Evolutionary conservation across 23 tunicate species (phyloP).

Genomic region (Halocynthia roretzi): DNA sequence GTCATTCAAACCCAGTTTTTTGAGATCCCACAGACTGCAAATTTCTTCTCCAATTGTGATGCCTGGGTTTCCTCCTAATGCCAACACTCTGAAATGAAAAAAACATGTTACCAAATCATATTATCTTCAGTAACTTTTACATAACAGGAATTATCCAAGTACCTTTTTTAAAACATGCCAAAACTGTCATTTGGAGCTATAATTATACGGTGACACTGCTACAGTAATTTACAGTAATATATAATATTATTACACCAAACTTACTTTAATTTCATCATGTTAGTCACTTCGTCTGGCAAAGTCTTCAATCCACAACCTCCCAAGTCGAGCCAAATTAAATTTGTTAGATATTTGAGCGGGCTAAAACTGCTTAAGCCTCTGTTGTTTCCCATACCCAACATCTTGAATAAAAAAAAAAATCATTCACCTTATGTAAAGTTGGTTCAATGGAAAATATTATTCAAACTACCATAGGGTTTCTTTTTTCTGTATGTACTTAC

Average conservation of each 20-base stretch:
- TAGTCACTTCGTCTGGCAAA: constrained; percentile 75
- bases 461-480: background rate
- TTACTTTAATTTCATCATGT: constrained; percentile 61
- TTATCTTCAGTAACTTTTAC: too few relatives aligned
- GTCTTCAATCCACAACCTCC: constrained; percentile 76
- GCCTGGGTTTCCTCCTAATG: constrained; percentile 73
- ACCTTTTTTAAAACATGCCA: too few relatives aligned
- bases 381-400: constrained; percentile 76
- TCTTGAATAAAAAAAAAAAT: constrained; percentile 1
- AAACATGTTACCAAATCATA: too few relatives aligned
- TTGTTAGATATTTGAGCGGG: constrained; percentile 45
- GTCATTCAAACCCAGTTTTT: constrained; percentile 65
- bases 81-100: constrained; percentile 43
- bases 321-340: constrained; percentile 75
- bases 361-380: constrained; percentile 32
- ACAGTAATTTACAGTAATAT: too few relatives aligned
- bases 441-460: background rate
- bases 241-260: too few relatives aligned
- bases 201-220: too few relatives aligned
- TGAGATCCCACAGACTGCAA: constrained; percentile 75
- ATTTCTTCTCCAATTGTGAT: constrained; percentile 71
- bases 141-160: too few relatives aligned
- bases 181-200: too few relatives aligned
- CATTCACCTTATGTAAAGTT: background rate
- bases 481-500: constrained; percentile 17